These are phyloP conservation scores for Bagarius yarrelli DNA, from an alignment of 2,113 vertebrate genomes.

Conservation along the genomic window DNA sequence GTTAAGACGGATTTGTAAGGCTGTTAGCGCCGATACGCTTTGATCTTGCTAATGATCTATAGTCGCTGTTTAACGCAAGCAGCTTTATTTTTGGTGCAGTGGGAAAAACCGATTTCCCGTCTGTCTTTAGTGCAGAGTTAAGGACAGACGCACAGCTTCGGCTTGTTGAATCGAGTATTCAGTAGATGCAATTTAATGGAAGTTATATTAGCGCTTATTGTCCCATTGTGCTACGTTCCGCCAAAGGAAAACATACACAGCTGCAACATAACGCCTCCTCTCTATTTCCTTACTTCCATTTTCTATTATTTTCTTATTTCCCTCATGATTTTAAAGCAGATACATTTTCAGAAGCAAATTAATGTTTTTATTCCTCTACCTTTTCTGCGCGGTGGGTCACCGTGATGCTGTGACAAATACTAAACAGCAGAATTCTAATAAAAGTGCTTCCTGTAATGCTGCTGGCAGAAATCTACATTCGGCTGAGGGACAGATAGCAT, in stretches of 20 bases:
- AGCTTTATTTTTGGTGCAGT: background rate
- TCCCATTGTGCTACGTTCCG: background rate
- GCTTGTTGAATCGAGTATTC: constrained; percentile 22
- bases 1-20: background rate
- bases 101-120: background rate
- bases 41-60: background rate
- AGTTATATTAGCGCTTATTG: constrained; percentile 7
- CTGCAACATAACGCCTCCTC: constrained; percentile 12
- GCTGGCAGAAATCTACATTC: background rate
- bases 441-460: background rate
- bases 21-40: too few relatives aligned
- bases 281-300: background rate
- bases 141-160: background rate
- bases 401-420: background rate
- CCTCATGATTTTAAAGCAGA: constrained; percentile 3
- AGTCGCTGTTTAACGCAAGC: background rate
- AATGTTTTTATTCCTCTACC: constrained; percentile 12
- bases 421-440: background rate
- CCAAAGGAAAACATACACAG: background rate
- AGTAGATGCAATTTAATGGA: background rate
- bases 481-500: background rate
- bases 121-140: background rate
- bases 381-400: background rate
- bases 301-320: constrained; percentile 21
- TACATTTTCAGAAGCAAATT: background rate